These are phyloP conservation scores for Pocillopora grandis DNA, from an alignment of 92 coral and sea anemone species.

Conservation along the genomic window DNA sequence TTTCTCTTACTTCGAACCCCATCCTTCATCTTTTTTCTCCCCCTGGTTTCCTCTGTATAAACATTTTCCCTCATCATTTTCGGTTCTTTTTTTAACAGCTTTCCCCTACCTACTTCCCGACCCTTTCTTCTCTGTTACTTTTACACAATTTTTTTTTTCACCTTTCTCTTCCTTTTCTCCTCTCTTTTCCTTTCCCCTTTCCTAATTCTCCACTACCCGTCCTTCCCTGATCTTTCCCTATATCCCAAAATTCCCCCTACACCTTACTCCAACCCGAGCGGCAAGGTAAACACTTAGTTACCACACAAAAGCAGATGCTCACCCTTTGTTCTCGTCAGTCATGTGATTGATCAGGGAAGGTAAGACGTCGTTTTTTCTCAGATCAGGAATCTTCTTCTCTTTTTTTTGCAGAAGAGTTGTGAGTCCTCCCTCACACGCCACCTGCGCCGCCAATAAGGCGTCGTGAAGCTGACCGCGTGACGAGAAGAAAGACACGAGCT, in stretches of 20 bases:
- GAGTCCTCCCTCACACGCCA: slow-evolving; percentile 84
- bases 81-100: not conserved
- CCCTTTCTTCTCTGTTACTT: not conserved
- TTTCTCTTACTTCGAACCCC: not conserved
- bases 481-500: slow-evolving; percentile 88
- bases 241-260: not conserved
- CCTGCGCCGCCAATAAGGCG: slow-evolving; percentile 90
- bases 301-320: not conserved
- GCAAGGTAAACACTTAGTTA: not conserved
- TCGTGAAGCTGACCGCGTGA: slow-evolving; percentile 95
- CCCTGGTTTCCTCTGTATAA: not conserved
- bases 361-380: slow-evolving; percentile 68
- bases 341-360: slow-evolving; percentile 62
- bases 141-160: not conserved
- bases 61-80: not conserved
- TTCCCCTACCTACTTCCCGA: not conserved
- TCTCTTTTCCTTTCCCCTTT: not conserved
- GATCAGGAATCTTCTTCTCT: slow-evolving; percentile 51
- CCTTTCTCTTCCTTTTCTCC: not conserved
- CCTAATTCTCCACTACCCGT: not conserved
- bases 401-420: slow-evolving; percentile 44
- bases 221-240: not conserved
- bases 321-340: slow-evolving; percentile 59
- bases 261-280: not conserved
- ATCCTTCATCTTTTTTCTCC: not conserved